phyloP scores from a whole-genome alignment of 2,888 invertebrate genomes.

The Agrochola lota region DNA sequence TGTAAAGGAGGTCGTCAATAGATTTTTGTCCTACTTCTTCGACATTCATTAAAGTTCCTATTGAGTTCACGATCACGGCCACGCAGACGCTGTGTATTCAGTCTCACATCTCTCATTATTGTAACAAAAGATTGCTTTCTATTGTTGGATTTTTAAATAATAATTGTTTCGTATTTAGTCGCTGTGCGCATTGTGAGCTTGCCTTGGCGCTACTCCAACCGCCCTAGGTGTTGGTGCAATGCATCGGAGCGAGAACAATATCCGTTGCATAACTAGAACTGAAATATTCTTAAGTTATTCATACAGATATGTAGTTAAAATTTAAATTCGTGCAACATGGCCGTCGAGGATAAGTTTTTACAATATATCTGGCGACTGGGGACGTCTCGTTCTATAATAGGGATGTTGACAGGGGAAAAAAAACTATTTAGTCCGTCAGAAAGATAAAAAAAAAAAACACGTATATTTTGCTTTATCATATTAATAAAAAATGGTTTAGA shows the following conservation, averaged over 20 bases:
- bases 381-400: neutral
- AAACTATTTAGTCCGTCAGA: too few relatives aligned
- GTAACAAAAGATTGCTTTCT: conserved; percentile 71
- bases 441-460: too few relatives aligned
- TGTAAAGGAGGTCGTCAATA: conserved; percentile 50
- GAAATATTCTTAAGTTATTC: conserved; percentile 44
- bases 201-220: conserved; percentile 72
- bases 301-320: conserved; percentile 25
- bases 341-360: neutral
- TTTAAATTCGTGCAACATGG: conserved; percentile 15
- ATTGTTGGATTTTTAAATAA: conserved; percentile 69
- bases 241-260: conserved; percentile 52
- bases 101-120: conserved; percentile 66
- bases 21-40: conserved; percentile 53
- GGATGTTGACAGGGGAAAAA: too few relatives aligned
- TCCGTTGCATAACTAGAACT: conserved; percentile 46
- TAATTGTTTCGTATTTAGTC: conserved; percentile 69
- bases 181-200: conserved; percentile 61
- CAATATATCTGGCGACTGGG: neutral
- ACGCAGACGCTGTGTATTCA: conserved; percentile 41
- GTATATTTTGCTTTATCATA: too few relatives aligned
- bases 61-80: conserved; percentile 70
- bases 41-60: conserved; percentile 53
- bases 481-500: too few relatives aligned
- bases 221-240: conserved; percentile 64